Conservation (phyloP, 2,797 vertebrate species). For the Clamator glandarius region DNA sequence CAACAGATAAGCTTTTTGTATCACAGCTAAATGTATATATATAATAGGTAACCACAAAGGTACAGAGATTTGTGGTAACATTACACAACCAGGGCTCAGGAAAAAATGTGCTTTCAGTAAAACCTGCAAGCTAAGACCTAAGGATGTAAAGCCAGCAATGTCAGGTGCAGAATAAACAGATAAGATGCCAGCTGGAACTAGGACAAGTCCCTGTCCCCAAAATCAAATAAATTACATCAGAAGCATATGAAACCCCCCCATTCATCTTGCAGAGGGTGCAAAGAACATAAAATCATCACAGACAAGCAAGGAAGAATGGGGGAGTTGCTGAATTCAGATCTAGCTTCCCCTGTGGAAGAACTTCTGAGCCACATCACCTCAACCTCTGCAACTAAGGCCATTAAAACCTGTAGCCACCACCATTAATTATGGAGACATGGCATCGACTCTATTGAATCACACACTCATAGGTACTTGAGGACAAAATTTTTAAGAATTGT, state of each 20-base stretch:
- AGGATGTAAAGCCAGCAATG: background rate
- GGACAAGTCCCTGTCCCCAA: background rate
- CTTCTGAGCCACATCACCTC: background rate
- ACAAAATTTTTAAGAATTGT: background rate
- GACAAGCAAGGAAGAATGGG: background rate
- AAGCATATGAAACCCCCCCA: background rate
- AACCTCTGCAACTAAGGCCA: background rate
- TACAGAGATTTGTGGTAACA: background rate
- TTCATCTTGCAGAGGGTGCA: background rate
- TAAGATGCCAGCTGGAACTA: background rate
- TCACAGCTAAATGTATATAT: no score
- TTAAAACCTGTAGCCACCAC: background rate
- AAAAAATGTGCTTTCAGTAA: background rate
- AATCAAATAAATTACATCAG: background rate
- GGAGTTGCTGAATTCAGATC: background rate
- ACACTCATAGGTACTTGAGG: background rate
- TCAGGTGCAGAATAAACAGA: background rate
- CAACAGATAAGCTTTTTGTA: background rate
- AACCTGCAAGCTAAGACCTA: slow-evolving; percentile 22
- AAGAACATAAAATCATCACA: background rate
- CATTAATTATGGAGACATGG: background rate
- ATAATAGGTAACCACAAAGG: no score
- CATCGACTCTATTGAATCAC: background rate
- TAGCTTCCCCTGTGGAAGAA: background rate
- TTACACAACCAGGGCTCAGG: background rate